Percentiles rank a stretch among this genome's conserved stretches.
Evolutionary conservation across 2,888 invertebrate genomes (phyloP).

Genomic region (Thysanoteuthis rhombus): DNA sequence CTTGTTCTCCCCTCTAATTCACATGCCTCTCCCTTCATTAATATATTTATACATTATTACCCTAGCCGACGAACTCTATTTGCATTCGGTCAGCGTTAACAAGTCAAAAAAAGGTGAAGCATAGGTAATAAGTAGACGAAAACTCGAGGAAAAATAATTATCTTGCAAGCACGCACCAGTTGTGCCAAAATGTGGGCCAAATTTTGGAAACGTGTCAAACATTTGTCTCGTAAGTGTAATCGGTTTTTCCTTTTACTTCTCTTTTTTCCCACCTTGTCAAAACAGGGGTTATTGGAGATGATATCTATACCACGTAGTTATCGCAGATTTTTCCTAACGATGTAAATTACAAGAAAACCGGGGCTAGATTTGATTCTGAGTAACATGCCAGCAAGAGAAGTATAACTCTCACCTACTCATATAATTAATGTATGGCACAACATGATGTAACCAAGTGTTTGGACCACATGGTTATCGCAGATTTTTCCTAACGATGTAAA

Average conservation of each 20-base stretch:
- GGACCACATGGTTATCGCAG: neutral
- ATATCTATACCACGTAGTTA: neutral
- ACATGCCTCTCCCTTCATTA: no score
- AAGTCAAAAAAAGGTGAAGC: neutral
- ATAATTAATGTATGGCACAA: no score
- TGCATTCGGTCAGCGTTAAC: neutral
- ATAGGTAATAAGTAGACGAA: neutral
- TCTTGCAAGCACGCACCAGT: neutral
- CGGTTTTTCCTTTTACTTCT: neutral
- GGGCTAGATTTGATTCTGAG: no score
- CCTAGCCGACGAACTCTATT: neutral
- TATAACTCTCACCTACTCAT: no score
- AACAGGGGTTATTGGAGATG: neutral
- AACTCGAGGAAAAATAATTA: neutral
- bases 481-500: no score
- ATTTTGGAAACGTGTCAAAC: neutral
- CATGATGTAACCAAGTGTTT: no score
- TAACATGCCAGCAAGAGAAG: no score
- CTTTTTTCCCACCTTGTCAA: neutral
- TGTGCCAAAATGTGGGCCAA: neutral
- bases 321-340: neutral
- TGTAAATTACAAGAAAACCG: no score
- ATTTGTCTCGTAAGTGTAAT: neutral
- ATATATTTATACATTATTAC: no score
- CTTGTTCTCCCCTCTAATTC: no score